Percentiles rank a stretch among this genome's conserved stretches.
These are phyloP conservation scores for Diploscapter pachys DNA, from an alignment of 1,140 invertebrate genomes.

Conservation along the genomic window DNA sequence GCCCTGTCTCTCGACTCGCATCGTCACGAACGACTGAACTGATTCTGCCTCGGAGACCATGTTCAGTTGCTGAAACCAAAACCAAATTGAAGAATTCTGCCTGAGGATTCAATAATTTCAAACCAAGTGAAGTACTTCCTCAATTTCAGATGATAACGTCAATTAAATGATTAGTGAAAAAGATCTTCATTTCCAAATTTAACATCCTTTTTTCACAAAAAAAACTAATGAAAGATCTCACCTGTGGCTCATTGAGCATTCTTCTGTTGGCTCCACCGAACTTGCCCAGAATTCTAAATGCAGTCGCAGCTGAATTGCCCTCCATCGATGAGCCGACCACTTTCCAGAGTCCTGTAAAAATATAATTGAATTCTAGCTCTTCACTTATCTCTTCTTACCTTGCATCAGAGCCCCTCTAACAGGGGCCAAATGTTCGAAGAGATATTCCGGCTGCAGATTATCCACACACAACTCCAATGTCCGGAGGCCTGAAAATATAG, in stretches of 20 bases:
- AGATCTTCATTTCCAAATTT: too few relatives aligned
- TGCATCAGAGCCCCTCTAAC: conserved; percentile 96
- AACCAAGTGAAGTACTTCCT: too few relatives aligned
- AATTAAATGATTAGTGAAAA: too few relatives aligned
- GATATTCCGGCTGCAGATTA: conserved; percentile 94
- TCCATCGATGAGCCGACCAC: conserved; percentile 63
- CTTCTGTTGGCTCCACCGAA: conserved; percentile 96
- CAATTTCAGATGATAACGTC: too few relatives aligned
- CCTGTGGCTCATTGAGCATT: conserved; percentile 93
- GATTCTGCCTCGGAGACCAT: too few relatives aligned
- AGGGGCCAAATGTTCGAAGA: conserved; percentile 97
- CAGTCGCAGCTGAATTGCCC: conserved; percentile 69
- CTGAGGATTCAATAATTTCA: too few relatives aligned
- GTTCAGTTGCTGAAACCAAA: too few relatives aligned
- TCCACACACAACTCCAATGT: conserved; percentile 96
- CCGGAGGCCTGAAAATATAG: conserved; percentile 70
- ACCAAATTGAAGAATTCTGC: too few relatives aligned
- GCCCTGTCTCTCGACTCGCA: too few relatives aligned
- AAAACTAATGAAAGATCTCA: not conserved
- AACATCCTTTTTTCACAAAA: too few relatives aligned
- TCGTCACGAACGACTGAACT: too few relatives aligned
- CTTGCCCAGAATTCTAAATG: conserved; percentile 89
- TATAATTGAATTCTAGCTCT: not conserved
- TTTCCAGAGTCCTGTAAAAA: conserved; percentile 77
- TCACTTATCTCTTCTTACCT: conserved; percentile 58